Conservation (phyloP, 2,113 vertebrate genomes). For the Alosa alosa region DNA sequence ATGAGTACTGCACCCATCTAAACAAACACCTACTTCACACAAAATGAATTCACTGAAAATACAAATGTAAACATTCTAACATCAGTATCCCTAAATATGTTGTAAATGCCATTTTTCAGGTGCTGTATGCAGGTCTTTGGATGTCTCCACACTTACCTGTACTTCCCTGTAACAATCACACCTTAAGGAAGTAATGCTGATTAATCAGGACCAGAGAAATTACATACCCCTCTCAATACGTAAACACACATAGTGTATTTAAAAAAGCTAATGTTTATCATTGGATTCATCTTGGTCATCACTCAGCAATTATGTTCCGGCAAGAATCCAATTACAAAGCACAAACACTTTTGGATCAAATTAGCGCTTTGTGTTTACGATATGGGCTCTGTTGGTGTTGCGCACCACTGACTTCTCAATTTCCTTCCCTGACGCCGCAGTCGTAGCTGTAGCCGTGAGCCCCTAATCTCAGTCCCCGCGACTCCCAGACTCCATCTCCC, state of each 20-base stretch:
- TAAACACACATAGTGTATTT: slow-evolving; percentile 39
- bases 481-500: not conserved
- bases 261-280: slow-evolving; percentile 50
- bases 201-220: slow-evolving; percentile 48
- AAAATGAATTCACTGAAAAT: not conserved
- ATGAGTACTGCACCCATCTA: not conserved
- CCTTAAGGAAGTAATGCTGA: slow-evolving; percentile 47
- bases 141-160: not conserved
- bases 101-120: not conserved
- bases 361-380: slow-evolving; percentile 82
- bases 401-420: slow-evolving; percentile 79
- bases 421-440: slow-evolving; percentile 62
- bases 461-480: slow-evolving; percentile 48
- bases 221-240: slow-evolving; percentile 35
- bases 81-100: not conserved
- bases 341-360: slow-evolving; percentile 58
- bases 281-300: slow-evolving; percentile 30
- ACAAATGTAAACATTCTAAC: not conserved
- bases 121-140: not conserved
- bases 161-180: slow-evolving; percentile 26
- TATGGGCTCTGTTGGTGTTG: slow-evolving; percentile 76
- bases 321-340: slow-evolving; percentile 47
- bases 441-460: slow-evolving; percentile 74
- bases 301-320: slow-evolving; percentile 43
- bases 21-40: not conserved